These are phyloP conservation scores for Asarcornis scutulata DNA, from an alignment of 2,113 vertebrate genomes.

Conservation along the genomic window DNA sequence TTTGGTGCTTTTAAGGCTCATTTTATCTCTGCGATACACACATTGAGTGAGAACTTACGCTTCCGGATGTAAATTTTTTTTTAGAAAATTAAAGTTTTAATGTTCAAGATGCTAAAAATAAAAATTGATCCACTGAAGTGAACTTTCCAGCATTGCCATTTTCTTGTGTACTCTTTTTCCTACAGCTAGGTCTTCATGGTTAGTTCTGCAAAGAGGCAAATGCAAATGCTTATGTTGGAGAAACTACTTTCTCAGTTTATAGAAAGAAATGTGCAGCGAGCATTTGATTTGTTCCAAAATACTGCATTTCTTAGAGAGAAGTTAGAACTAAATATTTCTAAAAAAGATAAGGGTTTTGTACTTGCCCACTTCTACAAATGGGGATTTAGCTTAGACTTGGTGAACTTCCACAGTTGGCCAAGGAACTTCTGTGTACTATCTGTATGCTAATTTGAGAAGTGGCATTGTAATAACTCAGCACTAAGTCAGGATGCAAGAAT, in stretches of 20 bases:
- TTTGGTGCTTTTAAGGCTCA: background rate
- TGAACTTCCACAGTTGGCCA: background rate
- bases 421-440: background rate
- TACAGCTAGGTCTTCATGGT: background rate
- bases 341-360: background rate
- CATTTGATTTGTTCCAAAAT: background rate
- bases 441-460: slow-evolving; percentile 17
- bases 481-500: background rate
- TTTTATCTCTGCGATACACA: background rate
- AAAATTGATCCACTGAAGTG: background rate
- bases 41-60: background rate
- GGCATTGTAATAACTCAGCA: background rate
- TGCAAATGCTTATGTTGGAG: background rate
- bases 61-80: background rate
- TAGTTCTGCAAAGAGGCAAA: background rate
- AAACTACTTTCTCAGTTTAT: background rate
- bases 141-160: background rate
- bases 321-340: background rate
- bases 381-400: background rate
- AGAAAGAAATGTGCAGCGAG: background rate
- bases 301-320: background rate
- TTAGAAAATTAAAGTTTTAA: background rate
- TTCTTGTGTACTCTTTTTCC: background rate
- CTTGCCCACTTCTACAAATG: background rate
- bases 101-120: background rate